Evolutionary conservation across 2,888 invertebrate genomes (phyloP).

Genomic region (Catocala fraxini): DNA sequence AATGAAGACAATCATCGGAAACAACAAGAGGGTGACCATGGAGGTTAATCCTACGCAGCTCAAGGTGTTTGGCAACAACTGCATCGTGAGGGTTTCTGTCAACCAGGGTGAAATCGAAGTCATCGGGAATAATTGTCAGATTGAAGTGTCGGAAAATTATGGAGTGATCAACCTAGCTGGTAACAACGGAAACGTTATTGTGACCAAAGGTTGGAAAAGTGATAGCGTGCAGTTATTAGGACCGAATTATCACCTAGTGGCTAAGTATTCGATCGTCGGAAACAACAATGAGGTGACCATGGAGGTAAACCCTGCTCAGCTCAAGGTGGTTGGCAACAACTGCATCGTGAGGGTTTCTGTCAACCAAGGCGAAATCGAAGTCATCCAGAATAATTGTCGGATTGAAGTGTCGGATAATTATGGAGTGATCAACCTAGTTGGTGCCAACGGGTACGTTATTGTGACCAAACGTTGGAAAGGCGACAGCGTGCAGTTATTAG

Average conservation of each 20-base stretch:
- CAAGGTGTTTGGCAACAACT: constrained; percentile 80
- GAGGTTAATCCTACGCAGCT: constrained; percentile 72
- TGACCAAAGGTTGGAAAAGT: constrained; percentile 70
- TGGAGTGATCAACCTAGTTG: constrained; percentile 77
- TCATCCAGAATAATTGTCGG: constrained; percentile 80
- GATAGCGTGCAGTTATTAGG: constrained; percentile 77
- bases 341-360: constrained; percentile 73
- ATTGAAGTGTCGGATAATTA: constrained; percentile 75
- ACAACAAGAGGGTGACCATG: constrained; percentile 85
- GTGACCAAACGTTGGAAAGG: constrained; percentile 72
- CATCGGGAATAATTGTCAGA: constrained; percentile 77
- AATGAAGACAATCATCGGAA: constrained; percentile 82
- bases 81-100: constrained; percentile 71
- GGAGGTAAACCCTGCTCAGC: constrained; percentile 72
- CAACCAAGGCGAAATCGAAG: constrained; percentile 81
- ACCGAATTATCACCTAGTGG: constrained; percentile 66
- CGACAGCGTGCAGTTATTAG: constrained; percentile 74
- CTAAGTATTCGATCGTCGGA: constrained; percentile 76
- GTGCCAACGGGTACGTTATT: constrained; percentile 72
- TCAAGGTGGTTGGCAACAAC: constrained; percentile 80
- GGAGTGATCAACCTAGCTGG: constrained; percentile 80
- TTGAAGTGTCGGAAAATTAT: constrained; percentile 75
- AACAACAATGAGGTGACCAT: constrained; percentile 85
- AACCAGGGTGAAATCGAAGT: constrained; percentile 82
- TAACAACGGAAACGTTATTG: constrained; percentile 70